Evolutionary conservation across 2,888 invertebrate genomes (phyloP).

Genomic region (Standfussiana lucernea): DNA sequence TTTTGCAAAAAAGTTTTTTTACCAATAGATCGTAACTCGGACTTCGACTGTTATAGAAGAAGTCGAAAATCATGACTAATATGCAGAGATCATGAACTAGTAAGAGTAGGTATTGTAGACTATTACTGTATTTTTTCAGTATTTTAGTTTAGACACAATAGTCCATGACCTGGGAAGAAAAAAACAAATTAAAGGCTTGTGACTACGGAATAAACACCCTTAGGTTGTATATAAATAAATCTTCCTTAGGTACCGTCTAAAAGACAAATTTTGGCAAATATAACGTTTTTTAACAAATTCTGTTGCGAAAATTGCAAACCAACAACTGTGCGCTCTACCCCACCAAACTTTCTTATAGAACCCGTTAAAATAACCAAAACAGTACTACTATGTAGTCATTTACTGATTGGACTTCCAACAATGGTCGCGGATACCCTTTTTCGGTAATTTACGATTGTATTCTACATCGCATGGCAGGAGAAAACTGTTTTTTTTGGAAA

Average conservation of each 20-base stretch:
- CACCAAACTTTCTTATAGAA: conserved; percentile 64
- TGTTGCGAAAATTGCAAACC: background rate
- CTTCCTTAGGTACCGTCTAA: background rate
- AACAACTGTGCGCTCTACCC: conserved; percentile 54
- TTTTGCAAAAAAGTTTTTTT: no score
- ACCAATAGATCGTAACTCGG: background rate
- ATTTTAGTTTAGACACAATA: background rate
- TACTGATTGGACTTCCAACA: conserved; percentile 76
- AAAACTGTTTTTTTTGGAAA: conserved; percentile 79
- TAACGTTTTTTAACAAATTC: background rate
- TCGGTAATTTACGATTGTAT: conserved; percentile 77
- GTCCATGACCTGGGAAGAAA: background rate
- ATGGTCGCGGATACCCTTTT: conserved; percentile 76
- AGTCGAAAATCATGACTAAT: background rate
- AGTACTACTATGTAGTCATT: conserved; percentile 73
- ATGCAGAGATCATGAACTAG: background rate
- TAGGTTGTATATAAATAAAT: background rate
- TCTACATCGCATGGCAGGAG: conserved; percentile 66
- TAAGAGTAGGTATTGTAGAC: background rate
- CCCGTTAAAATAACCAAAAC: conserved; percentile 70
- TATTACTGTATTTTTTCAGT: background rate
- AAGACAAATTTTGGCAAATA: background rate
- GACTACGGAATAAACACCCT: no score
- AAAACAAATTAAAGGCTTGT: background rate
- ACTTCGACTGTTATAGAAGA: background rate